Evolutionary conservation across 2,113 vertebrate genomes (phyloP).

Genomic region (Nymphicus hollandicus): DNA sequence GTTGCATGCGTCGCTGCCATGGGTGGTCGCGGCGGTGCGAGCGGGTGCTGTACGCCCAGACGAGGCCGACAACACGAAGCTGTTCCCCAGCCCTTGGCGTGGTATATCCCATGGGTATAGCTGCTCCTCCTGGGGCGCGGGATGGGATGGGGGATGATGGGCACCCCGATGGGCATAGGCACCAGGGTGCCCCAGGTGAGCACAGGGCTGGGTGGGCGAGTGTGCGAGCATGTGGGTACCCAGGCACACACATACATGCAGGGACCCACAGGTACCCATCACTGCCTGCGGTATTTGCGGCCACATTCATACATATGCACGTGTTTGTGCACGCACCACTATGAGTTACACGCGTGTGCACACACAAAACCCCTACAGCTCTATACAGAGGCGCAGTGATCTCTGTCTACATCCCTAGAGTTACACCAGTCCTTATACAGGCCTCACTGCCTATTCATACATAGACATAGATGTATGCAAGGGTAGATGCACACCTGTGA

Average conservation of each 20-base stretch:
- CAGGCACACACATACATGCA: fast-evolving
- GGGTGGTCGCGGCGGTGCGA: neutral
- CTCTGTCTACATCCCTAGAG: neutral
- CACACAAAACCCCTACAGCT: too few relatives aligned
- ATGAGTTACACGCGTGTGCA: neutral
- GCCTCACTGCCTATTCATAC: neutral
- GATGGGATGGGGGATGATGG: neutral
- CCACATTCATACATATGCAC: neutral
- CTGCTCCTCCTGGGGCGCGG: fast-evolving
- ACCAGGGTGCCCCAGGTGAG: fast-evolving
- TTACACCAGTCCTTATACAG: neutral
- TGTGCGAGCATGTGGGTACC: neutral
- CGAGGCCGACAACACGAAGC: conserved; percentile 42
- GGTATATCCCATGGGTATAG: neutral
- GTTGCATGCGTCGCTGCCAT: conserved; percentile 5
- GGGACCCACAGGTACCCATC: neutral
- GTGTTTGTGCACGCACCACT: neutral
- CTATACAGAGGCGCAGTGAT: neutral
- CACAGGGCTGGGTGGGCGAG: neutral
- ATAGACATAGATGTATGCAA: neutral
- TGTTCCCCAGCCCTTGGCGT: conserved; percentile 14
- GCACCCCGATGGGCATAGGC: neutral
- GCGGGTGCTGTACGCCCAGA: conserved; percentile 27
- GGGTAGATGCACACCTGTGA: neutral
- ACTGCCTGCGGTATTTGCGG: neutral